A percentile compares a stretch with the other conserved stretches of the same genome.
These are phyloP conservation scores for Spodoptera frugiperda DNA, from an alignment of 1,140 invertebrate genomes.

Conservation along the genomic window DNA sequence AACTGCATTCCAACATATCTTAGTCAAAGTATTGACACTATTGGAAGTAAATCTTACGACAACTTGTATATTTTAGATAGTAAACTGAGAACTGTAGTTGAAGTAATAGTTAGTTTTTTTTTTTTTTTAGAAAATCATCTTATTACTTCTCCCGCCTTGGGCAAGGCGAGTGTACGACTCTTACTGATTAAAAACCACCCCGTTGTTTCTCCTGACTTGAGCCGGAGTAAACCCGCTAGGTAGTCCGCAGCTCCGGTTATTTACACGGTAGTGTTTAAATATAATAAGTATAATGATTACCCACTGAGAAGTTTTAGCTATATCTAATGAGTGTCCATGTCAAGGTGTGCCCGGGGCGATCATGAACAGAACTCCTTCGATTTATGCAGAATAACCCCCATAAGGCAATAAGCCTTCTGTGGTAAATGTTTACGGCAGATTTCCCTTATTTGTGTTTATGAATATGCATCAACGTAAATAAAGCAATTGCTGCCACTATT, in stretches of 20 bases:
- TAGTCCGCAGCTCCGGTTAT: no score
- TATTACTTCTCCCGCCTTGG: no score
- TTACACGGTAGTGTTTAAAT: no score
- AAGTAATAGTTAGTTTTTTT: no score
- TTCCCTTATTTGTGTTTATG: neutral
- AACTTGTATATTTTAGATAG: neutral
- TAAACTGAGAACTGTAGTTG: neutral
- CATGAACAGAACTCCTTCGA: no score
- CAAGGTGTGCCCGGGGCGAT: neutral
- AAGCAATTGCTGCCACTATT: neutral
- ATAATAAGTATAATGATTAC: no score
- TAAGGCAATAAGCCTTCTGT: conserved; percentile 32
- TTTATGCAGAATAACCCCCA: neutral
- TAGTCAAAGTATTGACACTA: neutral
- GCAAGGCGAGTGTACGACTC: no score
- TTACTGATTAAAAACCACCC: no score
- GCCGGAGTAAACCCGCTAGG: no score
- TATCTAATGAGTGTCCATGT: neutral
- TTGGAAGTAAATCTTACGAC: neutral
- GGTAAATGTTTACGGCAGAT: neutral
- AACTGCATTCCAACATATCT: neutral
- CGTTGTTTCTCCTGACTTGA: no score
- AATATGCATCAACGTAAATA: neutral
- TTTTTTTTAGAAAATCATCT: no score
- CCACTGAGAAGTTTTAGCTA: no score